These are phyloP conservation scores for Drosophila arawakana DNA, from an alignment of 1,140 invertebrate genomes.

Conservation along the genomic window DNA sequence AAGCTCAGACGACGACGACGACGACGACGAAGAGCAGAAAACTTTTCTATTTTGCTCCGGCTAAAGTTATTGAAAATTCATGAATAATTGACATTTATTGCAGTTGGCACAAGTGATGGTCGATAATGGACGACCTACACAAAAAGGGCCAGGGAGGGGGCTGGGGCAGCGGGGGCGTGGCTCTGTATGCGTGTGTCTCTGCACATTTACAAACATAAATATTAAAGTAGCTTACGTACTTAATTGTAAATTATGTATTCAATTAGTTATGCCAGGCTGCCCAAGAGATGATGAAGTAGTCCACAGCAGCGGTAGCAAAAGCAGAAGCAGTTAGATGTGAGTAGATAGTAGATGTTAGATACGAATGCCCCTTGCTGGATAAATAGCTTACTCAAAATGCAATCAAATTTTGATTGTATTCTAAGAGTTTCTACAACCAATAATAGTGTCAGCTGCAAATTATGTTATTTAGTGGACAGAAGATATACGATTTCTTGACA, in stretches of 20 bases:
- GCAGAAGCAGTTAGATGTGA: background rate
- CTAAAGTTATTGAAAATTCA: conserved; percentile 80
- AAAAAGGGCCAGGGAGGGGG: background rate
- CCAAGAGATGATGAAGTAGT: conserved; percentile 19
- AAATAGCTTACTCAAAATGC: conserved; percentile 24
- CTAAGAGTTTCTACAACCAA: conserved; percentile 12
- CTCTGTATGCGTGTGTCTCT: conserved; percentile 24
- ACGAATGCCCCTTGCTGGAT: background rate
- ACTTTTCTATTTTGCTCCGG: conserved; percentile 74
- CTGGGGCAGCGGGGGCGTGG: background rate
- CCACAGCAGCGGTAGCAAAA: background rate
- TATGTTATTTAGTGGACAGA: background rate
- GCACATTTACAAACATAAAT: conserved; percentile 75
- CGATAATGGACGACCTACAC: conserved; percentile 65
- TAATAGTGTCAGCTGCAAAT: conserved; percentile 49
- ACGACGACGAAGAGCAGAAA: conserved; percentile 41
- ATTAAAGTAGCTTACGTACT: conserved; percentile 81
- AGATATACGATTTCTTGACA: too few species aligned
- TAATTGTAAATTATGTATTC: conserved; percentile 82
- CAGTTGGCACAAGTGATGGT: conserved; percentile 79
- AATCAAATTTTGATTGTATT: conserved; percentile 53
- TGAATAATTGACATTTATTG: conserved; percentile 83
- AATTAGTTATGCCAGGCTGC: conserved; percentile 69
- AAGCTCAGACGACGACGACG: conserved; percentile 49
- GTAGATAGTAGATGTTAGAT: background rate